phyloP scores from a whole-genome alignment of 2,797 vertebrate genomes.

The Xenops minutus region DNA sequence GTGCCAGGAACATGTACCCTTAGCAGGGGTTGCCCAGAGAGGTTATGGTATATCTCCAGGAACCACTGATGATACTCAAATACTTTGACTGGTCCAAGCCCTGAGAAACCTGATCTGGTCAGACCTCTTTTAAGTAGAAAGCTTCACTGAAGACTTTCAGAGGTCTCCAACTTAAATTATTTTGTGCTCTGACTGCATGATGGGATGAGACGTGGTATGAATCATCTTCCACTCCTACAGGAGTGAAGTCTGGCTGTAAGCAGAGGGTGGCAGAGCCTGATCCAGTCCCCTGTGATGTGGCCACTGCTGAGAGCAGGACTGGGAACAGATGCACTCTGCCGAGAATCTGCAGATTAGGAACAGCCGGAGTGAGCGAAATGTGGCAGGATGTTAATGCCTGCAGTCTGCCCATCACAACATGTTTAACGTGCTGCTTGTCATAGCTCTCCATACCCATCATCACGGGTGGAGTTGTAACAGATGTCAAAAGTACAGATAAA shows the following conservation, averaged over 20 bases:
- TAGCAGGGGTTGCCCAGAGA: neutral
- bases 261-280: neutral
- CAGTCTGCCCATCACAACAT: neutral
- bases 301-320: neutral
- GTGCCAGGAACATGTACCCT: fast-evolving
- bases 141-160: neutral
- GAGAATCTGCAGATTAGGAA: neutral
- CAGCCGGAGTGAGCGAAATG: fast-evolving
- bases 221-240: neutral
- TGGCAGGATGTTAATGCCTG: neutral
- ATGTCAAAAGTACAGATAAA: neutral
- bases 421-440: fast-evolving
- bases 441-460: neutral
- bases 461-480: neutral
- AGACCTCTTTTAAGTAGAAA: neutral
- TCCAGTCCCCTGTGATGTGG: neutral
- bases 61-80: neutral
- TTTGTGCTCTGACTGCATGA: neutral
- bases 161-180: neutral
- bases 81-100: neutral
- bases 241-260: neutral
- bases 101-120: neutral
- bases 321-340: neutral
- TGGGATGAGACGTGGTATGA: neutral
- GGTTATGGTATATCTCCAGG: neutral